Conservation (phyloP, 2,888 invertebrate species). For the Synanthedon formicaeformis region DNA sequence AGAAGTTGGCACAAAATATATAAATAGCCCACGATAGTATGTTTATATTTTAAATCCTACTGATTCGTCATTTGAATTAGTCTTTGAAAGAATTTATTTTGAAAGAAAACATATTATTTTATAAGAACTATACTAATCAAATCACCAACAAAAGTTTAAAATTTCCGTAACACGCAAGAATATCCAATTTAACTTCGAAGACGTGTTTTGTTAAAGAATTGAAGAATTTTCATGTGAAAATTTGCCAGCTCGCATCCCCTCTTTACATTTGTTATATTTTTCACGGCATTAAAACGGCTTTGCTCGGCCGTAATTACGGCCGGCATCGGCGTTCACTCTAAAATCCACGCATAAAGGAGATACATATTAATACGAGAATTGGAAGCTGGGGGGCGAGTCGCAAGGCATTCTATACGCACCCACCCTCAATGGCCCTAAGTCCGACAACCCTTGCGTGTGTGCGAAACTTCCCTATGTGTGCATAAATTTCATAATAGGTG, state of each 20-base stretch:
- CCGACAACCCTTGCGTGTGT: conserved; percentile 35
- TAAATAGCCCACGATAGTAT: too few relatives aligned
- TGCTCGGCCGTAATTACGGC: conserved; percentile 32
- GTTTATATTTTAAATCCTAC: too few relatives aligned
- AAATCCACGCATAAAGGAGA: conserved; percentile 57
- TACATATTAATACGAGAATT: conserved; percentile 67
- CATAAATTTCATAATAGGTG: conserved; percentile 65
- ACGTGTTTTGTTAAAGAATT: too few relatives aligned
- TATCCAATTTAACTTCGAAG: too few relatives aligned
- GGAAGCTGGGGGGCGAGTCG: conserved; percentile 54
- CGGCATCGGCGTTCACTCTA: conserved; percentile 28
- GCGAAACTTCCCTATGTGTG: conserved; percentile 27
- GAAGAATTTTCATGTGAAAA: background rate
- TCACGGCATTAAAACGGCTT: background rate
- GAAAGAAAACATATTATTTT: too few relatives aligned
- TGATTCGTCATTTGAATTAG: too few relatives aligned
- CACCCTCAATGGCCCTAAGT: conserved; percentile 44
- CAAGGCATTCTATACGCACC: conserved; percentile 37
- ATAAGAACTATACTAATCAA: too few relatives aligned
- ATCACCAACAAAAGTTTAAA: too few relatives aligned
- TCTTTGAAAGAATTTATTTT: too few relatives aligned
- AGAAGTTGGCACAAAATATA: too few relatives aligned
- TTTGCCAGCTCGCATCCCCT: background rate
- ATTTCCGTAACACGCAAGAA: too few relatives aligned
- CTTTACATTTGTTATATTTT: background rate